phyloP scores from a whole-genome alignment of 2,797 vertebrate genomes.

The Ptychobarbus kaznakovi region DNA sequence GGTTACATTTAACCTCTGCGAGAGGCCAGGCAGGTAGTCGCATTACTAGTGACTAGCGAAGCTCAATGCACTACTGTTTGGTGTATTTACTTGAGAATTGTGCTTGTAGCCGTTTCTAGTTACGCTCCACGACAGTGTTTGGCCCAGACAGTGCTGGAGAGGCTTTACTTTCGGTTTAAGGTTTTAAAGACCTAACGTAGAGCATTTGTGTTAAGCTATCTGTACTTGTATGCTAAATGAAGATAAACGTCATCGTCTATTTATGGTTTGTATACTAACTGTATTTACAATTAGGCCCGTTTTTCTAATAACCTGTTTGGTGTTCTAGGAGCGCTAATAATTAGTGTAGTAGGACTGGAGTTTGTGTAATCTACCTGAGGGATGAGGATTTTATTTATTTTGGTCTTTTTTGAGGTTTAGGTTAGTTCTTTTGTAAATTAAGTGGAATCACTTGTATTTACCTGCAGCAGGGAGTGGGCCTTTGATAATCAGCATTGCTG shows the following conservation, averaged over 20 bases:
- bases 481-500: neutral
- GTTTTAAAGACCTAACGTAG: neutral
- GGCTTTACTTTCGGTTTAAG: conserved; percentile 49
- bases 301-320: neutral
- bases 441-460: neutral
- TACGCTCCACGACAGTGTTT: neutral
- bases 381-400: fast-evolving
- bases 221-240: neutral
- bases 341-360: neutral
- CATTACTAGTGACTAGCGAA: neutral
- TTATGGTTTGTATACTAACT: neutral
- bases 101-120: neutral
- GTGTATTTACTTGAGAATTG: neutral
- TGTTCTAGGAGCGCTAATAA: neutral
- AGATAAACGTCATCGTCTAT: neutral
- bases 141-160: neutral
- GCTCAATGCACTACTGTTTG: neutral
- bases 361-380: neutral
- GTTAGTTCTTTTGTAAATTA: neutral
- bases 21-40: neutral
- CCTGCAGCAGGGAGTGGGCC: neutral
- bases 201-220: neutral
- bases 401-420: neutral
- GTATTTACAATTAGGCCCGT: neutral
- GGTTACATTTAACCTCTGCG: neutral